Percentiles rank a stretch among this genome's conserved stretches.
Conservation (phyloP, 2,888 invertebrate genomes). For the Tenthredo amoena region DNA sequence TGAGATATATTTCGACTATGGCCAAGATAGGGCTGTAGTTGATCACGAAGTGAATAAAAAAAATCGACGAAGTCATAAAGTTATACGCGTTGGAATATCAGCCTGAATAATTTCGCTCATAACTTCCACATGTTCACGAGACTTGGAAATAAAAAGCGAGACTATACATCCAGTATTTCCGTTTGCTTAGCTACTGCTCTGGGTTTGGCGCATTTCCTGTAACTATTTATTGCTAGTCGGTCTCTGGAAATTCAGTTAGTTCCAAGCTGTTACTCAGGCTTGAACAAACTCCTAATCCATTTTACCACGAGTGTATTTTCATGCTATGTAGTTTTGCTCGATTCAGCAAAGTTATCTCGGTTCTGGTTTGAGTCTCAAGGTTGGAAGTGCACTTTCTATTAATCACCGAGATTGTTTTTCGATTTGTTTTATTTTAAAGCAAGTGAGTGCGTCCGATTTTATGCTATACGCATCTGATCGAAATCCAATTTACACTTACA, state of each 20-base stretch:
- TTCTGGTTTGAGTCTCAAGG: background rate
- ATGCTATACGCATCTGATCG: background rate
- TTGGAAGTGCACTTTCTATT: background rate
- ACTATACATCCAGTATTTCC: background rate
- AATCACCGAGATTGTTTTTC: background rate
- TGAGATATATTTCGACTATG: background rate
- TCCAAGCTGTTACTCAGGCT: slow-evolving; percentile 32
- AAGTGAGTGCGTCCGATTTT: background rate
- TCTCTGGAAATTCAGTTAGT: slow-evolving; percentile 23
- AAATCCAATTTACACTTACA: background rate
- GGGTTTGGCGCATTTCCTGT: background rate
- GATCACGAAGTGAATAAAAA: background rate
- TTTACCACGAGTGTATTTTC: background rate
- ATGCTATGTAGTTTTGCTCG: background rate
- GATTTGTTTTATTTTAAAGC: background rate
- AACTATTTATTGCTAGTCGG: slow-evolving; percentile 15
- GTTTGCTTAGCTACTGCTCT: background rate
- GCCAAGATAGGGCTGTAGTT: background rate
- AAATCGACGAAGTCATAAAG: background rate
- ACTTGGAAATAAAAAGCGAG: background rate
- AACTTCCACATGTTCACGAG: background rate
- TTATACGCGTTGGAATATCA: background rate
- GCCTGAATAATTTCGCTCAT: slow-evolving; percentile 27
- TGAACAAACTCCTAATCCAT: slow-evolving; percentile 31
- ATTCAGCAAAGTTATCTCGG: background rate